Conservation (phyloP, 1,140 invertebrate genomes). For the Papilio helenus region DNA sequence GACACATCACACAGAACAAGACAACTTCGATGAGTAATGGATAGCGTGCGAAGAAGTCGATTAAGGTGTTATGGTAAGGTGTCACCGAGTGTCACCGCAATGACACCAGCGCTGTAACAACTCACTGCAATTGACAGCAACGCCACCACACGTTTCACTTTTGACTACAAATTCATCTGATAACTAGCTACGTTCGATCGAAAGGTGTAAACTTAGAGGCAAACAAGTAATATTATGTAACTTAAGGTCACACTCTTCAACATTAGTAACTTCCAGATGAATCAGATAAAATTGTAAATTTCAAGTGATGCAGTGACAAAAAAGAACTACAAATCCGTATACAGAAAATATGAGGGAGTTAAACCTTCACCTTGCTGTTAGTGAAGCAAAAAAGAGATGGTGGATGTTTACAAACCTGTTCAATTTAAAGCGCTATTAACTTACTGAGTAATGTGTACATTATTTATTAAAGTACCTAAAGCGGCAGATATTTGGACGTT, state of each 20-base stretch:
- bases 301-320: no score
- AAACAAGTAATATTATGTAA: slow-evolving; percentile 11
- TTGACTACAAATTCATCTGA: not conserved
- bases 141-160: not conserved
- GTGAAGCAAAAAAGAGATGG: not conserved
- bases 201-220: no score
- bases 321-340: no score
- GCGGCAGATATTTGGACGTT: not conserved
- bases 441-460: not conserved
- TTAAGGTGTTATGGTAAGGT: slow-evolving; percentile 34
- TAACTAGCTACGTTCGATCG: not conserved
- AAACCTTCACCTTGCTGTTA: not conserved
- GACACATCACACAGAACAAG: slow-evolving; percentile 20
- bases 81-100: slow-evolving; percentile 38
- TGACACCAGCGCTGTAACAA: slow-evolving; percentile 42
- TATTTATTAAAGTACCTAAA: not conserved
- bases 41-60: slow-evolving; percentile 39
- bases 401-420: not conserved
- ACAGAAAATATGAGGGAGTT: no score
- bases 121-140: slow-evolving; percentile 16
- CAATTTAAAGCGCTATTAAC: not conserved
- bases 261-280: no score
- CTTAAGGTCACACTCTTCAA: not conserved
- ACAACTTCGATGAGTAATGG: slow-evolving; percentile 37
- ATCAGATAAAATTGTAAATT: no score